A percentile compares a stretch with the other conserved stretches of the same genome.
Evolutionary conservation across 2,113 vertebrate genomes (phyloP).

Genomic region (Neogale vison): DNA sequence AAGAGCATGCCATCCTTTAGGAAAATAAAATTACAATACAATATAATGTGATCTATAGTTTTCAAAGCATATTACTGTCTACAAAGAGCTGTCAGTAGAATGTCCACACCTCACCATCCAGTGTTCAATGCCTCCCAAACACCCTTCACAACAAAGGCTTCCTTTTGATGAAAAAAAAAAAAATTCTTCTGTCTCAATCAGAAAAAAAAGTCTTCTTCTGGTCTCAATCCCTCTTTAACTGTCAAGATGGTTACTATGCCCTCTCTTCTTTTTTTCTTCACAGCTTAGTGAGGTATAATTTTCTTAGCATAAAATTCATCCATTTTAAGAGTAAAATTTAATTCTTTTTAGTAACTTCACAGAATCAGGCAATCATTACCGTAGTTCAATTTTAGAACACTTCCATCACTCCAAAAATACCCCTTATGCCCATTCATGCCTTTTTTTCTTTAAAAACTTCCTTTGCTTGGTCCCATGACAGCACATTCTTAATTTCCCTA

Average conservation of each 20-base stretch:
- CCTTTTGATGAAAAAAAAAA: background rate
- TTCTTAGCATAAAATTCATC: slow-evolving; percentile 18
- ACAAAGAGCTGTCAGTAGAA: background rate
- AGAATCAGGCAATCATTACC: background rate
- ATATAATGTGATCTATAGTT: background rate
- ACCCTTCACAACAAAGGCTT: background rate
- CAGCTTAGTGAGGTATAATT: background rate
- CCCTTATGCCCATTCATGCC: background rate
- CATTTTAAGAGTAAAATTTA: background rate
- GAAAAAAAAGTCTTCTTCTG: background rate
- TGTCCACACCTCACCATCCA: background rate
- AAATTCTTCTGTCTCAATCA: background rate
- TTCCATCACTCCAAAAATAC: slow-evolving; percentile 34
- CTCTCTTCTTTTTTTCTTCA: background rate
- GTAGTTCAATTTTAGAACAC: background rate
- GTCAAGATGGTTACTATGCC: background rate
- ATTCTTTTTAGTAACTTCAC: slow-evolving; percentile 38
- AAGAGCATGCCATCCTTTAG: background rate
- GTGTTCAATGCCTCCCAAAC: background rate
- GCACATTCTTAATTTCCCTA: background rate
- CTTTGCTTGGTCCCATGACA: background rate
- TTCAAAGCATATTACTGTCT: background rate
- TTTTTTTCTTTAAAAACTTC: background rate
- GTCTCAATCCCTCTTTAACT: background rate
- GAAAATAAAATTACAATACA: background rate